Base-by-base conservation (phyloP, 2,888 invertebrate genomes). In the Chrysolina haemoptera region DNA sequence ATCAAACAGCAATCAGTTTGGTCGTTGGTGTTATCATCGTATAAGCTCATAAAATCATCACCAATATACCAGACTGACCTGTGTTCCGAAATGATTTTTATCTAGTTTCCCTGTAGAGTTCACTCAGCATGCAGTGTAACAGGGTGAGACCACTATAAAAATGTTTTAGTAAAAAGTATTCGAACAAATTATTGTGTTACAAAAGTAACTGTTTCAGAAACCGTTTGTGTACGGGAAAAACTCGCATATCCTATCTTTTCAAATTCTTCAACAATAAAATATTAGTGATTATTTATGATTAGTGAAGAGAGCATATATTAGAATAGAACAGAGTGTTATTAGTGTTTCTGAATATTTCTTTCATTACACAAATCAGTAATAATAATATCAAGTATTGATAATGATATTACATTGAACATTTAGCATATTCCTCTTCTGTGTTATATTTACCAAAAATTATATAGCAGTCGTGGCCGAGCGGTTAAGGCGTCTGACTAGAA, bases 401-500 rank as follows among this genome's bases (percentile, higher is more conserved):
- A 6, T 35, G 35, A 8, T 35, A 35, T 4, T 35, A 4, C 6
- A 35, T 8, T 6, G 8, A 35, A 8, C 6, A 35, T 6, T 35
- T 8, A 8, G 35, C n/a, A n/a, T n/a, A n/a, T n/a, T n/a, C n/a
- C n/a, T n/a, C n/a, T n/a, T n/a, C n/a, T n/a, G n/a, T n/a, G n/a
- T n/a, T n/a, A n/a, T n/a, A n/a, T n/a, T n/a, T n/a, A n/a, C n/a
- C n/a, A n/a, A n/a, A n/a, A n/a, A n/a, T n/a, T n/a, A n/a, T n/a
- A 59, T 0, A 88, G 93, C 93, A 93, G 93, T 92, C 93, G 93
- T 94, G 93, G 94, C 93, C 93, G 94, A 94, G 94, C 93, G 94
- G 94, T 94, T 94, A 94, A 94, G 93, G 94, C 94, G 94, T 93
- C 93, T 94, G 94, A 94, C 94, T 94, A 92, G 94, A 94, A 94